These are phyloP conservation scores for Porphyrio hochstetteri DNA, from an alignment of 2,113 vertebrate species.

Conservation along the genomic window DNA sequence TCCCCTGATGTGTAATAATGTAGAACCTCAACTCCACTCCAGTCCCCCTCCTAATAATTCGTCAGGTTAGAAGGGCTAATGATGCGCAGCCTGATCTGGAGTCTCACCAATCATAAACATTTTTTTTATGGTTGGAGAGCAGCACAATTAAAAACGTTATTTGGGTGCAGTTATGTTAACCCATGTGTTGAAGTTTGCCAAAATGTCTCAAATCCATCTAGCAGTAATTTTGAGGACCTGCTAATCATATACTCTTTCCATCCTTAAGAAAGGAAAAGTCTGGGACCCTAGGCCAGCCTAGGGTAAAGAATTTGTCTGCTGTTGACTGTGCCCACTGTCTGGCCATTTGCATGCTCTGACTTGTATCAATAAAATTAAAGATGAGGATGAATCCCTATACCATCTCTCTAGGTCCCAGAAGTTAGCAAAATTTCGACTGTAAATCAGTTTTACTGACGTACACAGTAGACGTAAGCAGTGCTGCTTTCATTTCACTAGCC, in stretches of 20 bases:
- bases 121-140: not conserved
- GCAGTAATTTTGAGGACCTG: not conserved
- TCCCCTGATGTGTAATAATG: not conserved
- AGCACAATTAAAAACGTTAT: not conserved
- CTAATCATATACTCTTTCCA: not conserved
- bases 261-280: not conserved
- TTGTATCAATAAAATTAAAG: not conserved
- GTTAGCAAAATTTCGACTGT: not conserved
- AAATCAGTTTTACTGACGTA: not conserved
- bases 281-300: not conserved
- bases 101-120: not conserved
- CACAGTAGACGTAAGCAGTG: too few species aligned
- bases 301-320: not conserved
- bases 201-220: not conserved
- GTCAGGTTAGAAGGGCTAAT: not conserved
- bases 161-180: not conserved
- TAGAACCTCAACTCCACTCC: not conserved
- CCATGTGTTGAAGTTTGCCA: not conserved
- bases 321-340: not conserved
- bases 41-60: not conserved
- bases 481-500: not conserved
- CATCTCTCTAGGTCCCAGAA: not conserved
- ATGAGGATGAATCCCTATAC: not conserved
- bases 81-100: not conserved
- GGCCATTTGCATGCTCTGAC: not conserved